Evolutionary conservation across 2,113 vertebrate genomes (phyloP).

Genomic region (Colossoma macropomum): DNA sequence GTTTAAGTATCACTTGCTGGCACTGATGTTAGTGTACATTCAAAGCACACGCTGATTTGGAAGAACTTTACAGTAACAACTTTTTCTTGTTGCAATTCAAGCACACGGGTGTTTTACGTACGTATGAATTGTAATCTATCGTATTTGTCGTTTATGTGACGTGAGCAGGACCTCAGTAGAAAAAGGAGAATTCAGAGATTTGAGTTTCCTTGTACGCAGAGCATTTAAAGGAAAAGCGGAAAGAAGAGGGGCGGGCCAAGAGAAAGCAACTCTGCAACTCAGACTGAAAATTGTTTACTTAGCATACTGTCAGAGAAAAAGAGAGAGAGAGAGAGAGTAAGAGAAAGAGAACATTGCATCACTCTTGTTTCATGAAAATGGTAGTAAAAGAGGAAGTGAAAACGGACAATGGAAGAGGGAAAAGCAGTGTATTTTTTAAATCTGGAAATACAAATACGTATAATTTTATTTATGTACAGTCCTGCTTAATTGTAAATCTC

Average conservation of each 20-base stretch:
- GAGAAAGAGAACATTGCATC: background rate
- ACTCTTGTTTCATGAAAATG: constrained; percentile 6
- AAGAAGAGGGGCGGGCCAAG: background rate
- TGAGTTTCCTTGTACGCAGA: background rate
- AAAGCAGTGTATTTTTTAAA: background rate
- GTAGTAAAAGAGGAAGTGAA: background rate
- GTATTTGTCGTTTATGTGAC: background rate
- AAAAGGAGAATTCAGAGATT: background rate
- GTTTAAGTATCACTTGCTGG: too few relatives aligned
- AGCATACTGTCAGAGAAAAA: background rate
- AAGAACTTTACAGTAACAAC: too few relatives aligned
- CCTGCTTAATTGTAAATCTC: too few relatives aligned
- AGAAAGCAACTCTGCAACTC: background rate
- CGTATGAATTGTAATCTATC: background rate
- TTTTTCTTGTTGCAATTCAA: too few relatives aligned
- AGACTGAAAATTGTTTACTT: background rate
- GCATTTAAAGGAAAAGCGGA: constrained; percentile 5
- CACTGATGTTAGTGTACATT: too few relatives aligned
- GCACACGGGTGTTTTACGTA: background rate
- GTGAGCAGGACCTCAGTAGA: background rate
- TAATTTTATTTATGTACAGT: background rate
- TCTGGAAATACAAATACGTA: background rate
- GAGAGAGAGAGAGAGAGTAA: background rate
- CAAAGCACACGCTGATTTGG: too few relatives aligned
- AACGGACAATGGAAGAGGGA: background rate